Evolutionary conservation across 2,797 vertebrate species (phyloP), one percentile per base, ranked within the genome.

Genomic region (Esox masquinongy): DNA sequence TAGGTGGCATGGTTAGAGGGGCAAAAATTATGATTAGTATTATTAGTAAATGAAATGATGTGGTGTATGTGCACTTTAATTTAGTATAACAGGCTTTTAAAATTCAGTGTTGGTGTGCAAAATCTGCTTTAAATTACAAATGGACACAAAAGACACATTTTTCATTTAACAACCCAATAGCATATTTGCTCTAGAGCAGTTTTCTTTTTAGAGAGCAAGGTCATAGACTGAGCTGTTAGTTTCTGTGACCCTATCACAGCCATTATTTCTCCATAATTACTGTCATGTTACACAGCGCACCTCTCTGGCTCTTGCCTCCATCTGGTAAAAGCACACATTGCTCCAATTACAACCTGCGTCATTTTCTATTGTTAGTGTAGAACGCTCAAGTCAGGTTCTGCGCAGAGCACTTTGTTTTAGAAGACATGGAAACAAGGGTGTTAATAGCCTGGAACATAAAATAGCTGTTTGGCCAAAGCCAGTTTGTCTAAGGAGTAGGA

Each of bases 231-330:
- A n/a, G 49, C 63, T 39, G 73, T 39, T 31, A 50, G 56, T 78
- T 74, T 69, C 66, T 63, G 53, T 47, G 53, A 49, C 53, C 16
- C 84, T 75, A 70, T 79, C 24, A 73, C 82, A 78, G 70, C 51
- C 53, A 79, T 79, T 82, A 82, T 80, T 76, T 72, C 76, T 29
- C 66, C 6, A 77, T 83, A 83, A 90, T 86, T 84, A 78, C 79
- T 83, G 82, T 56, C 61, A 53, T 22, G 34, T 85, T 80, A 83
- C 67, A 83, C 84, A 24, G 26, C 15, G 14, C 34, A 14, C 34
- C 31, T 68, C 31, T 26, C 76, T 39, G 69, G 68, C 47, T 70
- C 26, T 74, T 15, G 68, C 56, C 31, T 79, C 68, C 80, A 16
- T 36, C 51, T 31, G 2, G 76, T 83, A 61, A 80, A 75, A 79